Evolutionary conservation across 2,113 vertebrate genomes (phyloP).

Genomic region (Malaclemys terrapin): DNA sequence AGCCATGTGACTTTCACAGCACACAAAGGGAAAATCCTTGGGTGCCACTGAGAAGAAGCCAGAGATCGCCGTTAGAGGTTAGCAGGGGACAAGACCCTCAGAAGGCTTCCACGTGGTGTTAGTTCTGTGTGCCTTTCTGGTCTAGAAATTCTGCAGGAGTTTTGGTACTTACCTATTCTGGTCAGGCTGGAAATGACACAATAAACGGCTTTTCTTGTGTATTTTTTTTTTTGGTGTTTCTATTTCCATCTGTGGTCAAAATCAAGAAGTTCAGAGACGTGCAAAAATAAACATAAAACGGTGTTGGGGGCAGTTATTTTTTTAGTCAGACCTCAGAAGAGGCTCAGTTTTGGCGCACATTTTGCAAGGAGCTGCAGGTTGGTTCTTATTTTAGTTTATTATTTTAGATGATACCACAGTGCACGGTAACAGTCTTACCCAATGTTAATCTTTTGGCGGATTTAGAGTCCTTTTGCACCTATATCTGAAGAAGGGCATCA

Average conservation of each 20-base stretch:
- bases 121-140: neutral
- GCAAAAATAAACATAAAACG: neutral
- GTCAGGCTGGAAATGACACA: neutral
- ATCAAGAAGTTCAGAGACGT: neutral
- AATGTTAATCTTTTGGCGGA: neutral
- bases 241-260: neutral
- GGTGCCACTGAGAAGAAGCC: neutral
- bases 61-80: neutral
- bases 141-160: neutral
- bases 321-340: neutral
- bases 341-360: neutral
- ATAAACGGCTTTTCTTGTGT: neutral
- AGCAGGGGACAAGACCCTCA: neutral
- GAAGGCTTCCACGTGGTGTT: neutral
- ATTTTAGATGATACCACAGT: neutral
- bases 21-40: neutral
- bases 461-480: neutral
- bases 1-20: neutral
- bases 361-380: neutral
- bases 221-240: accelerated
- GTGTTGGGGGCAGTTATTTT: neutral
- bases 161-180: neutral
- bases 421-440: neutral
- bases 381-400: neutral
- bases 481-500: neutral